Percentiles rank a stretch among this genome's conserved stretches.
Conservation (phyloP, 2,888 invertebrate genomes). For the Cecidostiba fungosa region DNA sequence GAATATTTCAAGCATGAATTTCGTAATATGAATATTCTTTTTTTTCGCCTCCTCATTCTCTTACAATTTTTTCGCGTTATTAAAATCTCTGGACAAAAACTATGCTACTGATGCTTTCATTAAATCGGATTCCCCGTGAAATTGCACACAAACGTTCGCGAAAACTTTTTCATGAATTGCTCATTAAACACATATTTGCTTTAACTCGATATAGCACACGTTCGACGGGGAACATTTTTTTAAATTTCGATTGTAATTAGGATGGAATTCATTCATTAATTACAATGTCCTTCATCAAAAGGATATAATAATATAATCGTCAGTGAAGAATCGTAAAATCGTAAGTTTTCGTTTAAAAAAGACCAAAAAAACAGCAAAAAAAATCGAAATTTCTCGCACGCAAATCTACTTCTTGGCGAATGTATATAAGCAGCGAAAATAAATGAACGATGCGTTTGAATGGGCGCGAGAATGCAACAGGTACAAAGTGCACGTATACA, state of each 20-base stretch:
- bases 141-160: neutral
- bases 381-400: neutral
- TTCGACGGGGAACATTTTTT: neutral
- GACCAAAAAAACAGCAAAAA: neutral
- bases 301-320: neutral
- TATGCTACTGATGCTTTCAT: constrained; percentile 1
- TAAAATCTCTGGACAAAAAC: constrained; percentile 25
- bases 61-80: constrained; percentile 12
- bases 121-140: neutral
- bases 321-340: no score
- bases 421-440: constrained; percentile 36
- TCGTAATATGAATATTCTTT: neutral
- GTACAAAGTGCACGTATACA: constrained; percentile 20
- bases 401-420: constrained; percentile 17
- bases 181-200: neutral
- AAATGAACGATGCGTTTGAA: constrained; percentile 62
- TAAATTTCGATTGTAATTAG: neutral
- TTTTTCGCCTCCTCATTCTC: neutral
- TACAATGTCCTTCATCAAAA: neutral
- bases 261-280: neutral
- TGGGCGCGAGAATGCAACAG: constrained; percentile 61
- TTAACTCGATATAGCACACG: neutral
- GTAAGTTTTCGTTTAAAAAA: no score
- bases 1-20: constrained; percentile 52
- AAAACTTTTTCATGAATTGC: neutral